A percentile compares a stretch with the other conserved stretches of the same genome.
Conservation (phyloP, 2,113 vertebrate genomes). For the Rhinogobius similis region DNA sequence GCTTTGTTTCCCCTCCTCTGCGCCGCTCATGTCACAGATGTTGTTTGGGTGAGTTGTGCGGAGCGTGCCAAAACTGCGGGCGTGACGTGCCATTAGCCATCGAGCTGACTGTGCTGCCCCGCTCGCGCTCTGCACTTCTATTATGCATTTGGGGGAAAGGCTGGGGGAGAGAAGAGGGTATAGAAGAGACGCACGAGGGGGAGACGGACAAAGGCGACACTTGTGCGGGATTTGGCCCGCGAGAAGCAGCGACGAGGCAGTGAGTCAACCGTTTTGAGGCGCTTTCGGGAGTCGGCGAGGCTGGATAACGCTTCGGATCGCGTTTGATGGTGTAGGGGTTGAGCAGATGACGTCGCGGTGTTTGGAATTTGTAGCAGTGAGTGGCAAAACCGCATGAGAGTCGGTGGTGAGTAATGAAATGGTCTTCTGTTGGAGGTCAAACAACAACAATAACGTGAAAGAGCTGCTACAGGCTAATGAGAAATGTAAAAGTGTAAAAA, state of each 20-base stretch:
- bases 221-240: conserved; percentile 18
- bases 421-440: too few relatives aligned
- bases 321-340: too few relatives aligned
- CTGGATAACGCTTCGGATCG: neutral
- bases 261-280: conserved; percentile 26
- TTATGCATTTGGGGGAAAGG: conserved; percentile 41
- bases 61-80: conserved; percentile 51
- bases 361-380: too few relatives aligned
- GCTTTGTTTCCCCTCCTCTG: conserved; percentile 61
- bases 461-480: too few relatives aligned
- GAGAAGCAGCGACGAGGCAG: conserved; percentile 3
- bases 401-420: too few relatives aligned
- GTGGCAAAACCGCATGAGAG: too few relatives aligned
- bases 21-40: conserved; percentile 67
- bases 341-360: too few relatives aligned
- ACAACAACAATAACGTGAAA: too few relatives aligned
- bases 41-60: conserved; percentile 50
- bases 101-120: conserved; percentile 54
- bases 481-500: too few relatives aligned
- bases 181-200: neutral
- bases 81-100: conserved; percentile 64
- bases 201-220: conserved; percentile 3
- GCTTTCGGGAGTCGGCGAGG: neutral
- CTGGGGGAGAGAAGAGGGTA: neutral
- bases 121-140: conserved; percentile 37